These are phyloP conservation scores for Pseudorectes ferrugineus DNA, from an alignment of 2,113 vertebrate species.

Conservation along the genomic window DNA sequence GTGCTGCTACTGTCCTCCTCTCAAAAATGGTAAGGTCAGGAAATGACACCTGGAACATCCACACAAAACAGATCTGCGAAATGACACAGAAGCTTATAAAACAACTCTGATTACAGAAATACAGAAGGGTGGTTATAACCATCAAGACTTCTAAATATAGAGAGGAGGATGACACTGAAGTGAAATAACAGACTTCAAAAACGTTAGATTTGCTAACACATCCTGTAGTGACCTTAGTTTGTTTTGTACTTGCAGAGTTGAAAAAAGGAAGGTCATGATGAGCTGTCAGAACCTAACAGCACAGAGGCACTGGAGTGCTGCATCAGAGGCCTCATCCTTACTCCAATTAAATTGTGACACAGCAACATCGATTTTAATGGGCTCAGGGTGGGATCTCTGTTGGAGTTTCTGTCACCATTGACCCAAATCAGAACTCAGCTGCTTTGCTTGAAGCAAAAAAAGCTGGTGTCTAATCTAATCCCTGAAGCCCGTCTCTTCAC, in stretches of 20 bases:
- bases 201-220: not conserved
- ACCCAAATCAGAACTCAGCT: slow-evolving; percentile 18
- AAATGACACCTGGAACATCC: not conserved
- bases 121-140: not conserved
- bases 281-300: not conserved
- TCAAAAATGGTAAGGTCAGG: not conserved
- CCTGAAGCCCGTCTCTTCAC: not conserved
- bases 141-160: not conserved
- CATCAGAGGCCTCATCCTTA: not conserved
- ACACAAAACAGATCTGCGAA: not conserved
- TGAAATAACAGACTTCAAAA: not conserved
- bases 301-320: not conserved
- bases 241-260: not conserved
- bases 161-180: not conserved
- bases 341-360: slow-evolving; percentile 28
- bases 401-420: slow-evolving; percentile 7
- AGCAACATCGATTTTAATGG: not conserved
- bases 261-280: not conserved
- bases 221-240: not conserved
- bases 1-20: fast-evolving
- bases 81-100: not conserved
- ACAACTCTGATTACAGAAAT: not conserved
- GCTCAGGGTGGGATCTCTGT: not conserved
- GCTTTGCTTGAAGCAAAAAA: slow-evolving; percentile 15
- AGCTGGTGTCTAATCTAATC: not conserved